These are phyloP conservation scores for Yoshiicerus persimilis DNA, from an alignment of 1,140 invertebrate species.

Conservation along the genomic window DNA sequence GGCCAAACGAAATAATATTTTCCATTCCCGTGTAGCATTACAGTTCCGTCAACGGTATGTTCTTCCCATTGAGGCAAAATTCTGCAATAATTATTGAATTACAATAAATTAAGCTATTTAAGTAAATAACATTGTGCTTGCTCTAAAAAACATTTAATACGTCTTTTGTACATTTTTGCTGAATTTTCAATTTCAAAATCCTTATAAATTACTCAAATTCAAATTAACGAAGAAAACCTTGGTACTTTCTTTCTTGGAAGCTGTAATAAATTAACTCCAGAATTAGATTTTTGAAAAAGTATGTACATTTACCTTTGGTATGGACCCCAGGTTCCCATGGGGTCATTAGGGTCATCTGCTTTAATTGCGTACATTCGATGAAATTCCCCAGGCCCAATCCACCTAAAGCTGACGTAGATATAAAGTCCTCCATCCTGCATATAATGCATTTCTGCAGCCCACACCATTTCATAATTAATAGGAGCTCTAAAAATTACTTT, in stretches of 20 bases:
- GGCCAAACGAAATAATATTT: not conserved
- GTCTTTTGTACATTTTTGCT: no score
- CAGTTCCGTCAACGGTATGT: not conserved
- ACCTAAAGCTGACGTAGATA: not conserved
- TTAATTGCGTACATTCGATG: constrained; percentile 9
- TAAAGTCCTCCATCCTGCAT: not conserved
- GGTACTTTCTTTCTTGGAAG: no score
- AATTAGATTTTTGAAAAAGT: no score
- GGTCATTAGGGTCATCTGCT: not conserved
- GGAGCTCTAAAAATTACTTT: not conserved
- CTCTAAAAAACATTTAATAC: no score
- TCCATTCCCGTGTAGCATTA: not conserved
- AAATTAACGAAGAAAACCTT: no score
- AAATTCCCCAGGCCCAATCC: not conserved
- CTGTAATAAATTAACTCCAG: no score
- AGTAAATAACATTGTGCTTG: no score
- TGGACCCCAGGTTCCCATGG: not conserved
- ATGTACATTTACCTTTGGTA: not conserved
- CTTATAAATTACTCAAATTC: no score
- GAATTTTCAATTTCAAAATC: no score
- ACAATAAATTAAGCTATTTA: no score
- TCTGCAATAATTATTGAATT: not conserved
- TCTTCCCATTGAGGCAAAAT: not conserved
- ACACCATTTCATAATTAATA: not conserved
- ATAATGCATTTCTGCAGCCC: constrained; percentile 21